Conservation (phyloP, 2,888 invertebrate genomes). For the Linyphia triangularis region DNA sequence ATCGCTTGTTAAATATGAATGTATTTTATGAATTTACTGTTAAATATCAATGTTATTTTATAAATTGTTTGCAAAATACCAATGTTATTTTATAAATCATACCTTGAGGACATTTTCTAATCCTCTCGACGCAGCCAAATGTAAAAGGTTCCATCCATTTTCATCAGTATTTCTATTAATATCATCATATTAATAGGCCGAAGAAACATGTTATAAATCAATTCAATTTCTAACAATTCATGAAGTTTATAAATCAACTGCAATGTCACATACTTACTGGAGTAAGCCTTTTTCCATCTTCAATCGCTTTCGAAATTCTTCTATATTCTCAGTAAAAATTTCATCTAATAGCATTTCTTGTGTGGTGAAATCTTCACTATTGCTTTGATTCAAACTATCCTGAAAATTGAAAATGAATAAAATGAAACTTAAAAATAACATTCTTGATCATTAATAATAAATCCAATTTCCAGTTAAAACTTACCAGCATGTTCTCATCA, state of each 20-base stretch:
- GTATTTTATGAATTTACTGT: no score
- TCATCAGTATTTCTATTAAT: slow-evolving; percentile 39
- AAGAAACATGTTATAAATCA: not conserved
- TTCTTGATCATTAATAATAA: no score
- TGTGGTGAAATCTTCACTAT: not conserved
- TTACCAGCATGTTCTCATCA: not conserved
- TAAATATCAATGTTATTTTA: no score
- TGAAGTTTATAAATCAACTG: not conserved
- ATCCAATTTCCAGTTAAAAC: no score
- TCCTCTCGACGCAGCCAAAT: slow-evolving; percentile 50
- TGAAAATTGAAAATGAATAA: no score
- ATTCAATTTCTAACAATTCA: not conserved
- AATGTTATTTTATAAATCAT: no score
- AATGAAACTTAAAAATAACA: no score
- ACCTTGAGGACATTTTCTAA: slow-evolving; percentile 30
- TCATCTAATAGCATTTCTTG: not conserved
- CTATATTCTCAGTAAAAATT: not conserved
- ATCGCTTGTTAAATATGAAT: no score
- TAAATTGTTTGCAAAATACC: no score
- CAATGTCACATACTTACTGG: slow-evolving; percentile 4
- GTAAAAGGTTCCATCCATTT: slow-evolving; percentile 49
- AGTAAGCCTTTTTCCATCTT: slow-evolving; percentile 16
- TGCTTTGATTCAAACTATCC: no score
- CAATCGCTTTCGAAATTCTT: not conserved
- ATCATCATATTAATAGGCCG: not conserved